These are phyloP conservation scores for Procapra przewalskii DNA, from an alignment of 2,113 vertebrate genomes.

Conservation along the genomic window DNA sequence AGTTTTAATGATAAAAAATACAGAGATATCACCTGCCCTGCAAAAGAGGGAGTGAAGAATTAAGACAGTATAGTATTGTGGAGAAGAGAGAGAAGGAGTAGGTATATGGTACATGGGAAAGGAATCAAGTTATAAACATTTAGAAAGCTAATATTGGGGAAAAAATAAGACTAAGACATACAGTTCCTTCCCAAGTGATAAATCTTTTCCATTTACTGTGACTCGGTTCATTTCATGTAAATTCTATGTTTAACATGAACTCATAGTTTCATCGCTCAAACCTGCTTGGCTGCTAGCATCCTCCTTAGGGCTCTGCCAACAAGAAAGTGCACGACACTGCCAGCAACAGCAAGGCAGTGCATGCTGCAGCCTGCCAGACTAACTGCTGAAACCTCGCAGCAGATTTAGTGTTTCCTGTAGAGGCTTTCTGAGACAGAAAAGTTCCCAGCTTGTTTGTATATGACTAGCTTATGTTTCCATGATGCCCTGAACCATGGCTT, in stretches of 20 bases:
- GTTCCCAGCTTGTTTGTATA: conserved; percentile 50
- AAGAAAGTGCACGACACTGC: not conserved
- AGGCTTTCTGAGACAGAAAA: conserved; percentile 24
- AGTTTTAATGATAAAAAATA: conserved; percentile 27
- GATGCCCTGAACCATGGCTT: conserved; percentile 47
- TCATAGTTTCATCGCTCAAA: conserved; percentile 50
- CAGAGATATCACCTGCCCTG: not conserved
- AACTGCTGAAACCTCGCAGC: conserved; percentile 12
- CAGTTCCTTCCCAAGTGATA: not conserved
- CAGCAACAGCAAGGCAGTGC: not conserved
- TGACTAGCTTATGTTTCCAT: conserved; percentile 51
- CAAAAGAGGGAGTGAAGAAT: not conserved
- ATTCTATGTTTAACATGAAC: conserved; percentile 25
- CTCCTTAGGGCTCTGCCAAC: not conserved
- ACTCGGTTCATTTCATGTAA: conserved; percentile 39
- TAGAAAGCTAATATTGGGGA: not conserved
- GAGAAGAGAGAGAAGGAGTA: not conserved
- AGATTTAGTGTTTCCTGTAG: conserved; percentile 56
- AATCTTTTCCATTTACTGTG: conserved; percentile 23
- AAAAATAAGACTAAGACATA: not conserved
- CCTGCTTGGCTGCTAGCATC: conserved; percentile 35
- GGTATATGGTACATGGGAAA: not conserved
- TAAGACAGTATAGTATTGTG: not conserved
- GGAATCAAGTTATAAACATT: not conserved
- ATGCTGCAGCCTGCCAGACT: not conserved